Base-by-base conservation (phyloP, 2,888 invertebrate genomes). In the Epistrophella euchroma region DNA sequence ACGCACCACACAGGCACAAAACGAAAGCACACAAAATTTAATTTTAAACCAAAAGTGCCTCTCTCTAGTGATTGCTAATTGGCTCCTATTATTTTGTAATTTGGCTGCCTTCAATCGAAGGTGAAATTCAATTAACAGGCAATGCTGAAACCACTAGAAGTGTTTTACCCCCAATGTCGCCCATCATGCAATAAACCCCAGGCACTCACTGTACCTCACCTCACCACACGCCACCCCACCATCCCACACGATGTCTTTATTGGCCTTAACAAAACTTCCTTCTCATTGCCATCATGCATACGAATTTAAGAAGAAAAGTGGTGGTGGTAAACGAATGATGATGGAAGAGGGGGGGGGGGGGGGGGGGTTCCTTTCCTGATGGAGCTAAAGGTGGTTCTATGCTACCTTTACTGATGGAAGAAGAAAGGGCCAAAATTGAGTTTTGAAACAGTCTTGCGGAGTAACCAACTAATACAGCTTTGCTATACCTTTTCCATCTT, bases 31-130 rank as follows among this genome's bases (percentile, higher is more conserved):
- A 79, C 62, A 52, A 56, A 82, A 86, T 86, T 86, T 74, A 82
- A 86, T 86, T 86, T 86, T 78, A 82, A 86, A 78, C 86, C 86
- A 86, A 86, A 86, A 86, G 77, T 82, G 78, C 82, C 82, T 78
- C 77, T 79, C 84, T 81, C 76, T 64, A 71, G 86, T 86, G 86
- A 86, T 82, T 86, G 86, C 86, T 86, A 86, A 86, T 86, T 86
- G 86, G 82, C 86, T 86, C 78, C 86, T 86, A 86, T 86, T 86
- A 86, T 86, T 82, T 86, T 75, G 86, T 82, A 86, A 82, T 86
- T 86, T 86, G 86, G 77, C 74, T 86, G 82, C 77, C 82, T 86
- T 86, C 86, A 86, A 86, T 86, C 86, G 86, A 86, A 86, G 86
- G 82, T 82, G 82, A 86, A 86, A 86, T 86, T 86, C 86, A 86